Evolutionary conservation across 2,888 invertebrate genomes (phyloP), one percentile per base, ranked within the genome.

Genomic region (Cephus pygmeus): DNA sequence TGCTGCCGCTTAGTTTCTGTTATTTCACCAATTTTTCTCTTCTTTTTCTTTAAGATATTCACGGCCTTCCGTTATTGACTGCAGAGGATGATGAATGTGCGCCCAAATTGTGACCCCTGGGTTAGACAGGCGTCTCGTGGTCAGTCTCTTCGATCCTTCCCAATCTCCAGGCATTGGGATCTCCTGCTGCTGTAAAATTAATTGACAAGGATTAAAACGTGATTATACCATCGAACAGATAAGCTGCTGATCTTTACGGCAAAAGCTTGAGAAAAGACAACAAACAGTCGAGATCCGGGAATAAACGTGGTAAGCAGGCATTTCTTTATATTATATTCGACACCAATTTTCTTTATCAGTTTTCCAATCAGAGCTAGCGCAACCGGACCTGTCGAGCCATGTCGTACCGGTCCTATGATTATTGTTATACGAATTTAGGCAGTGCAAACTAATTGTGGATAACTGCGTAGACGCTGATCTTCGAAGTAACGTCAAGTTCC

Each of bases 131-230:
- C 91, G 96, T 96, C 92, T 96, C 96, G 90, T 96, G 96, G 89
- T 96, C 96, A 84, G 95, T 94, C 92, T 96, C 96, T 92, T 96
- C 96, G 92, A 96, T 96, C 88, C 96, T 94, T 83, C 96, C 96
- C 86, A 96, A 93, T 82, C 96, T 94, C 96, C 96, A 96, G 83
- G 96, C 96, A 92, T 96, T 96, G 79, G 95, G 95, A 92, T 96
- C 96, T 82, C 95, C 94, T 94, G 92, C 84, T 85, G 91, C 91
- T 90, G 87, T 75, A 79, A 78, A 81, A 79, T 40, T 40, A 23
- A 40, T 56, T 56, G 56, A 56, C 56, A 56, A 2, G 1, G 56
- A 15, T 56, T 56, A 9, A 23, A 15, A 2, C 23, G 23, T 56
- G 9, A 9, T 9, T 9, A 2, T 23, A 23, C 6, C 9, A 9